Percentiles rank a stretch among this genome's conserved stretches.
Evolutionary conservation across 2,888 invertebrate genomes (phyloP).

Genomic region (Ellobium chinense): DNA sequence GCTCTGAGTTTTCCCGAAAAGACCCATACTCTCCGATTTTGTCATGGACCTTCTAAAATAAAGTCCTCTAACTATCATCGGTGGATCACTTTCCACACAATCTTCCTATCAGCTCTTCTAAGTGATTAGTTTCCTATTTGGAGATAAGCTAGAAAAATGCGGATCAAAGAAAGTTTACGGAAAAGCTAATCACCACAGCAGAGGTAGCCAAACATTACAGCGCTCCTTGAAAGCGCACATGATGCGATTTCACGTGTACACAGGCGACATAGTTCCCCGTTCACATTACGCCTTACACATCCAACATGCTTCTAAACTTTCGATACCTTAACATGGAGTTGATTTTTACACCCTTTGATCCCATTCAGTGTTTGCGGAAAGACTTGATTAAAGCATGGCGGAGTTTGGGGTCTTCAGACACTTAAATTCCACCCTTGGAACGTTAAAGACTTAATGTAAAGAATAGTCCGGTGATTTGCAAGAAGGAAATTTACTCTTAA

Average conservation of each 20-base stretch:
- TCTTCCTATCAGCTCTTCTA: neutral
- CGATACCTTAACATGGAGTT: neutral
- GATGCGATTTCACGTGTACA: neutral
- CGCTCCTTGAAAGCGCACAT: neutral
- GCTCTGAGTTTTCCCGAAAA: no score
- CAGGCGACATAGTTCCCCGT: neutral
- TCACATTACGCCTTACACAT: neutral
- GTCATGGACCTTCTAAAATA: no score
- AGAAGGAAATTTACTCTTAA: neutral
- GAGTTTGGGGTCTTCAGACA: neutral
- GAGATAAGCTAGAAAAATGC: neutral
- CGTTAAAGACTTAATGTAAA: neutral
- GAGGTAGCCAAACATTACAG: neutral
- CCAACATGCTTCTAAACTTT: neutral
- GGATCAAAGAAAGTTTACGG: constrained; percentile 8
- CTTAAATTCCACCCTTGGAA: neutral
- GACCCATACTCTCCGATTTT: no score
- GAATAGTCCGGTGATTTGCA: neutral
- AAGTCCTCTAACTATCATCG: no score
- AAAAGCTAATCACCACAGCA: neutral
- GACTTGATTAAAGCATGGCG: neutral
- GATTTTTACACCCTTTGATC: neutral
- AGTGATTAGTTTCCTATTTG: neutral
- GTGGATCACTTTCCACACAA: no score
- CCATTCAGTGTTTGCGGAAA: neutral